Evolutionary conservation across 2,797 vertebrate species (phyloP), one percentile per base, ranked within the genome.

Genomic region (Distichodus sexfasciatus): DNA sequence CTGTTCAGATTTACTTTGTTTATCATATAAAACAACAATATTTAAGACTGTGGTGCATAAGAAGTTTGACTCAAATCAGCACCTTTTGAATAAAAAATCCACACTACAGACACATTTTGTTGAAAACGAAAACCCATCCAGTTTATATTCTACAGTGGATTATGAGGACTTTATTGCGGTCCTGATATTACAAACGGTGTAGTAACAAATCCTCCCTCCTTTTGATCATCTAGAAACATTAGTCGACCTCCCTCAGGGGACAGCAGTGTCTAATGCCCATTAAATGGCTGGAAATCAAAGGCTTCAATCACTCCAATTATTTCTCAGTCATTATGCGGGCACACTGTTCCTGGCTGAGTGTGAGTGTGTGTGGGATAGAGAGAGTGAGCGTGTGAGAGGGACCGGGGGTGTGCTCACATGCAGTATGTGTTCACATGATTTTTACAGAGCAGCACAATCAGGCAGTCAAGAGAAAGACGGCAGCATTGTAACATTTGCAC

Each of bases 401-500:
- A 4, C 21, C 36, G 21, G 40, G 4, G 26, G 28, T 46, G 26
- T 28, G 21, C 38, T 4, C 38, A 24, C 57, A 40, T 33, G 28
- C 55, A n/a, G 15, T 9, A n/a, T 19, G 40, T 51, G 41, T 11
- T 71, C 36, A 53, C 51, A 9, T 63, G 24, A 35, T 53, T 38
- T 55, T 40, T 50, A n/a, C 4, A 6, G 21, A 55, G 35, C n/a
- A 54, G 12, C 10, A 7, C 36, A 23, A 47, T 72, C 40, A n/a
- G 58, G 57, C 50, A 41, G 65, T 54, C 63, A 4, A 53, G 50
- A 78, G 76, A 59, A 67, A 44, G 19, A 14, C 48, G 74, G 47
- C 51, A 0, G 3, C n/a, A 44, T 64, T 72, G 66, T 63, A 60
- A 21, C 17, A 71, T 7, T 6, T 23, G 10, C 21, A 8, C 10